Evolutionary conservation across 2,888 invertebrate genomes (phyloP).

Genomic region (Ptychoptera contaminata): DNA sequence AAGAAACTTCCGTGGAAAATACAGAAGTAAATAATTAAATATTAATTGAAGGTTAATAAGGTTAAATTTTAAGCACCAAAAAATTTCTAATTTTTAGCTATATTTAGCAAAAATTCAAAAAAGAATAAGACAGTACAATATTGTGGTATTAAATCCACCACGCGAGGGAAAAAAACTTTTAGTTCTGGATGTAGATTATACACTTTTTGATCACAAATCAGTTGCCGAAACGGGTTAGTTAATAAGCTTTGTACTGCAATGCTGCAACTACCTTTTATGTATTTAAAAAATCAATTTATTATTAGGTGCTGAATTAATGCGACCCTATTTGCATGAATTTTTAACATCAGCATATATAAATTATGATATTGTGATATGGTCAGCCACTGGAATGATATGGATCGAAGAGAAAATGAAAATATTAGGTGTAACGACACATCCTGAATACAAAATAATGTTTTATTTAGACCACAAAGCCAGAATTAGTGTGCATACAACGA

Average conservation of each 20-base stretch:
- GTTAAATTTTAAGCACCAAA: background rate
- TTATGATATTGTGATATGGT: conserved; percentile 97
- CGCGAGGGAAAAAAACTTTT: conserved; percentile 75
- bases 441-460: conserved; percentile 81
- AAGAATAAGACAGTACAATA: conserved; percentile 67
- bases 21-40: conserved; percentile 22
- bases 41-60: background rate
- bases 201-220: conserved; percentile 89
- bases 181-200: conserved; percentile 92
- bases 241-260: too few relatives aligned
- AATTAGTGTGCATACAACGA: conserved; percentile 84
- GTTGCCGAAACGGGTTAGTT: conserved; percentile 61
- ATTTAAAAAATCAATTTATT: background rate
- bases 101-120: conserved; percentile 71
- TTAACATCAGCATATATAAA: conserved; percentile 70
- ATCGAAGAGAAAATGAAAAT: conserved; percentile 94
- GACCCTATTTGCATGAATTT: conserved; percentile 91
- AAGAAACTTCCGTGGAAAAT: conserved; percentile 55
- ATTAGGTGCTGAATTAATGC: conserved; percentile 69
- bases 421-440: conserved; percentile 67
- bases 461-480: conserved; percentile 84
- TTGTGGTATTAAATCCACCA: conserved; percentile 66
- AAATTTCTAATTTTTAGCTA: conserved; percentile 31
- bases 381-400: conserved; percentile 97
- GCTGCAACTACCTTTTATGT: background rate